Evolutionary conservation across 2,113 vertebrate species (phyloP).

Genomic region (Leucopternis melanops): DNA sequence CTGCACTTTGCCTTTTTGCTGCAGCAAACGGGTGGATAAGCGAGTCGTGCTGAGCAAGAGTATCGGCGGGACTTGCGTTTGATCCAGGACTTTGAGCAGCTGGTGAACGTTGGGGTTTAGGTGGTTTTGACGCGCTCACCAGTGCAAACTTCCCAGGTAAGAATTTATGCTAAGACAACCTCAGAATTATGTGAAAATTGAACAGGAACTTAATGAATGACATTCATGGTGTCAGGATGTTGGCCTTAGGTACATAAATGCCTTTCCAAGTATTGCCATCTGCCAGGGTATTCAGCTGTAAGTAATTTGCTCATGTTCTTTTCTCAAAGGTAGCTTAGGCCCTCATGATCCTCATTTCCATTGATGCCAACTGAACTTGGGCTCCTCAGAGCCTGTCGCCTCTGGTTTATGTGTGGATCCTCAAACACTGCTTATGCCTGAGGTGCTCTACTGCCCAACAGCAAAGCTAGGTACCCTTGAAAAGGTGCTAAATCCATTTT

Average conservation of each 20-base stretch:
- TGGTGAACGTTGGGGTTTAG: no score
- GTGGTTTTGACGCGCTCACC: accelerated
- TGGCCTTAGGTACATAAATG: no score
- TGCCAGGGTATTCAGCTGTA: background rate
- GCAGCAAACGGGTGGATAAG: background rate
- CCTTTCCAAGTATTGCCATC: background rate
- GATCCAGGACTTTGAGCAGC: background rate
- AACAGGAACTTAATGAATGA: background rate
- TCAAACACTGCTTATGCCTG: background rate
- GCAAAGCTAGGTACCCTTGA: no score
- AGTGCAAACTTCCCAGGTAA: background rate
- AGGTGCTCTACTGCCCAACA: background rate
- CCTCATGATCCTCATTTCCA: background rate
- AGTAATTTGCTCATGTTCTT: background rate
- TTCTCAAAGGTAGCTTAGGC: background rate
- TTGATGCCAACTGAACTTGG: background rate
- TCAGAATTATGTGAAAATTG: background rate
- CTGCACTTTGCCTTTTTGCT: background rate
- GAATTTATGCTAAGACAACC: background rate
- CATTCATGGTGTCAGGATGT: background rate
- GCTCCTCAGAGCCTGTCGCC: background rate
- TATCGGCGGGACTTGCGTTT: background rate
- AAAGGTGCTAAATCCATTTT: background rate
- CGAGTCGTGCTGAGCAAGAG: background rate
- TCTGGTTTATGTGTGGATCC: background rate